Evolutionary conservation across 2,113 vertebrate genomes (phyloP).

Genomic region (Chaetura pelagica): DNA sequence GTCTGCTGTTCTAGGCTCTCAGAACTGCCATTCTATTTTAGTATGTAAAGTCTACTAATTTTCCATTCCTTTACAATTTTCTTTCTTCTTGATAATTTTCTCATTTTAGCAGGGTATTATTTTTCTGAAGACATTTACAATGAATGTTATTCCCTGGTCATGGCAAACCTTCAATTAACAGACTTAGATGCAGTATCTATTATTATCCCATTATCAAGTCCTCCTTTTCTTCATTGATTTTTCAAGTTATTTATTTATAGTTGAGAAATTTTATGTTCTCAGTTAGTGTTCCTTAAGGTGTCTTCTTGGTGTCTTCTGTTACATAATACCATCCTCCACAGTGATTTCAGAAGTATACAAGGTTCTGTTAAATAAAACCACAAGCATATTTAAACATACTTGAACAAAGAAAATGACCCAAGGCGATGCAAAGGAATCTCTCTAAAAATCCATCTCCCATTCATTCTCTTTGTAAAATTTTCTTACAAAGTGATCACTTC

Average conservation of each 20-base stretch:
- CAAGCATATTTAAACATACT: not conserved
- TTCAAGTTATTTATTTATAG: constrained; percentile 59
- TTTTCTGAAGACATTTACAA: constrained; percentile 67
- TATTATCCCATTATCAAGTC: constrained; percentile 71
- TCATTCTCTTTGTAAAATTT: not conserved
- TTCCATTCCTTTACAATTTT: constrained; percentile 53
- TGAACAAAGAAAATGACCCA: not conserved
- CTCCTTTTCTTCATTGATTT: constrained; percentile 31
- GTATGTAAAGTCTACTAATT: constrained; percentile 67
- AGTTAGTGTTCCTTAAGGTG: not conserved
- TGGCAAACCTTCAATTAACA: constrained; percentile 73
- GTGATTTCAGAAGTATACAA: not conserved
- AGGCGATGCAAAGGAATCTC: not conserved
- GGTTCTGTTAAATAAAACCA: not conserved
- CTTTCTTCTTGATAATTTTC: constrained; percentile 63
- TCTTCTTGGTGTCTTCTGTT: not conserved
- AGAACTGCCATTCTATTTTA: constrained; percentile 59
- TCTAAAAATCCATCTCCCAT: not conserved
- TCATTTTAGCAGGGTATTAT: constrained; percentile 67
- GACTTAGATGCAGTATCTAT: constrained; percentile 39
- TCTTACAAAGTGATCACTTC: not conserved
- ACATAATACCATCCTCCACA: not conserved
- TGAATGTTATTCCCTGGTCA: constrained; percentile 65
- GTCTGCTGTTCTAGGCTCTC: not conserved
- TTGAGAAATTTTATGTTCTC: not conserved